phyloP scores from a whole-genome alignment of 2,888 invertebrate species.

The Pycnomerus fuliginosus region DNA sequence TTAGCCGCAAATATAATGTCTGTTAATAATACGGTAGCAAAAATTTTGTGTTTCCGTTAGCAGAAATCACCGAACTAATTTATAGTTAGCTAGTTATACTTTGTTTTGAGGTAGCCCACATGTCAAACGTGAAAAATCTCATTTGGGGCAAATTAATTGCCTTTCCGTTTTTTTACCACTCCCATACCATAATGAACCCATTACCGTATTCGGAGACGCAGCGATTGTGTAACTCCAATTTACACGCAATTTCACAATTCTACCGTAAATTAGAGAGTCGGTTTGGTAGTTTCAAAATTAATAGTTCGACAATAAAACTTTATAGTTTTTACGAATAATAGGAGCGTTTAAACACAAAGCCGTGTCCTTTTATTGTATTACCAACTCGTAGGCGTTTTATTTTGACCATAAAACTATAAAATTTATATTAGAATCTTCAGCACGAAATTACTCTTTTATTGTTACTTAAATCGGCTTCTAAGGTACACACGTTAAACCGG shows the following conservation, averaged over 20 bases:
- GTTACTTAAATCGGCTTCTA: constrained; percentile 14
- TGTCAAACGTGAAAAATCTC: constrained; percentile 16
- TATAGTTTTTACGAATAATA: constrained; percentile 22
- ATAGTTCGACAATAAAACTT: constrained; percentile 13
- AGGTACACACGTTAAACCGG: constrained; percentile 16
- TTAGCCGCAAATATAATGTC: constrained; percentile 13
- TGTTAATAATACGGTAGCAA: constrained; percentile 26
- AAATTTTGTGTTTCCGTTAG: constrained; percentile 21
- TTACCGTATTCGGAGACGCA: constrained; percentile 18
- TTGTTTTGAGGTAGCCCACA: constrained; percentile 12
- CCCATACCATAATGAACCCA: constrained; percentile 18
- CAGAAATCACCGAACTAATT: constrained; percentile 15
- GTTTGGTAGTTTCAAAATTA: constrained; percentile 17
- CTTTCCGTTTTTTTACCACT: constrained; percentile 10
- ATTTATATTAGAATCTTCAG: constrained; percentile 19
- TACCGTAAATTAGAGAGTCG: constrained; percentile 14
- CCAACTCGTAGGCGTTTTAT: constrained; percentile 20
- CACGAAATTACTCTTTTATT: constrained; percentile 16
- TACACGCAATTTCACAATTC: constrained; percentile 14
- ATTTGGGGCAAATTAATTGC: constrained; percentile 15
- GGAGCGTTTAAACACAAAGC: constrained; percentile 20
- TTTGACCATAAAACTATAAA: constrained; percentile 23
- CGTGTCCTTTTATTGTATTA: constrained; percentile 15
- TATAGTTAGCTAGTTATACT: constrained; percentile 14
- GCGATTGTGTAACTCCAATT: constrained; percentile 1